Evolutionary conservation across 2,888 invertebrate genomes (phyloP), one percentile per base, ranked within the genome.

Genomic region (Chloroclysta siterata): DNA sequence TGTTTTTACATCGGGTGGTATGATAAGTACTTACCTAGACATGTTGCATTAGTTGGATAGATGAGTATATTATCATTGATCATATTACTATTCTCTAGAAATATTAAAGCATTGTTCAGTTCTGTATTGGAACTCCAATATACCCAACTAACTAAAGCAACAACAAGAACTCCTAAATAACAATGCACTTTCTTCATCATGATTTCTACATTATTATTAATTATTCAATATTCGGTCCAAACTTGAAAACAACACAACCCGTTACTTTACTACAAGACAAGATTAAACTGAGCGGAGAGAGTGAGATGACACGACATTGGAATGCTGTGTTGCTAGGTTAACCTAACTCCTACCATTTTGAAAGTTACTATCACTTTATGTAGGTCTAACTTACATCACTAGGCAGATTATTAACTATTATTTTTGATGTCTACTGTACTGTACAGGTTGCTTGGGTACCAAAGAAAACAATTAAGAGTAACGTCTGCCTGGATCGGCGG

Each of bases 21-120:
- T n/a, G n/a, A n/a, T n/a, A n/a, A n/a, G n/a, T n/a, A n/a, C n/a
- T 79, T 79, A 86, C 88, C 69, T 76, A 71, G 60, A 71, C 88
- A 88, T 42, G 70, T 70, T 65, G 65, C 59, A 58, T 74, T 73
- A 0, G 65, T 59, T 7, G 88, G 88, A 66, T 74, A 59, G 55
- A 84, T 74, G 14, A 81, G 28, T 8, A 73, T 59, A 63, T 22
- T 22, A 22, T 82, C 73, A 59, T 72, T 74, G 50, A 79, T 68
- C 57, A 77, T 79, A 56, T 73, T 68, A 58, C 74, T 78, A 36
- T 78, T 79, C 64, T 74, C 74, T 56, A 80, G 59, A 65, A 76
- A 69, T 60, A 69, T 63, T n/a, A 85, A 69, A n/a, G 79, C 72
- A 63, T 76, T 78, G 33, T 74, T 79, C n/a, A 75, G 72, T 65